Percentiles rank a stretch among this genome's conserved stretches.
phyloP scores from a whole-genome alignment of 1,140 invertebrate genomes.

The Lethocerus indicus region DNA sequence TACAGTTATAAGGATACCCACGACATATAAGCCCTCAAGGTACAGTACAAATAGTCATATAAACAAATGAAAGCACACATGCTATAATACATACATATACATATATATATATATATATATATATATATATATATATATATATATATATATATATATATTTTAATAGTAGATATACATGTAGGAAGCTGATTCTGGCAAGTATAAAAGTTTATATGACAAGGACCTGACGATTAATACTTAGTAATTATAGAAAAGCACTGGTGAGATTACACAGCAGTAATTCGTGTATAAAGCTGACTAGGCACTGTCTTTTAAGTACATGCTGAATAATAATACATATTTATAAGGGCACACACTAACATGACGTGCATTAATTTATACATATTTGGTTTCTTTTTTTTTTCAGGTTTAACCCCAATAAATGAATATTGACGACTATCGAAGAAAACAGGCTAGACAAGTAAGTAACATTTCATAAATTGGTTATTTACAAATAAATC shows the following conservation, averaged over 20 bases:
- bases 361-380: neutral
- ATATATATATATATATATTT: neutral
- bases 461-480: conserved; percentile 3
- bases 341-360: neutral
- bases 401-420: neutral
- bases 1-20: neutral
- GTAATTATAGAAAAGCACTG: neutral
- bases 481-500: conserved; percentile 3
- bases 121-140: neutral
- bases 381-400: neutral
- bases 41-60: neutral
- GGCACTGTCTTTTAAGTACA: conserved; percentile 11
- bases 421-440: neutral
- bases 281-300: conserved; percentile 11
- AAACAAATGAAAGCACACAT: neutral
- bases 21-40: neutral
- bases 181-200: neutral
- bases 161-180: neutral
- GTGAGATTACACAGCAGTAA: neutral
- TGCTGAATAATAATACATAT: neutral
- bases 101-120: neutral
- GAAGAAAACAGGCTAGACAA: neutral
- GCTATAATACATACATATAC: neutral
- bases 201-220: neutral
- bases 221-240: neutral